Percentiles rank a stretch among this genome's conserved stretches.
phyloP scores from a whole-genome alignment of 2,113 vertebrate genomes.

The Cyrtonyx montezumae region DNA sequence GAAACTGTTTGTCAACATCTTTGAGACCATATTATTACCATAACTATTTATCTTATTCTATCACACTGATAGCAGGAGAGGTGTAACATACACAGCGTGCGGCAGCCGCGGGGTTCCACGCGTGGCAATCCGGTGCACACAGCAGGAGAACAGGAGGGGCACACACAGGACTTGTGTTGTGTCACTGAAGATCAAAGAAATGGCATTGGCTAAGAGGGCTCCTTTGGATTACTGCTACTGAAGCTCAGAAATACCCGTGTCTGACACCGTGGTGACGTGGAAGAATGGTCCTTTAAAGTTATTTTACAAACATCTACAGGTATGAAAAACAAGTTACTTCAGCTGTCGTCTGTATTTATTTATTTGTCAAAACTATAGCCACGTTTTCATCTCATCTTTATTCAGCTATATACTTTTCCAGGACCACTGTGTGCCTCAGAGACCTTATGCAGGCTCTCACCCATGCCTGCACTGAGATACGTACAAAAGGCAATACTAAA shows the following conservation, averaged over 20 bases:
- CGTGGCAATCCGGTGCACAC: fast-evolving
- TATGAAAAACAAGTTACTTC: background rate
- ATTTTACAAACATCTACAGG: constrained; percentile 8
- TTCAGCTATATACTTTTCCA: background rate
- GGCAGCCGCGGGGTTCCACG: background rate
- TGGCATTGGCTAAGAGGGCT: background rate
- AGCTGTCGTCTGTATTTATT: background rate
- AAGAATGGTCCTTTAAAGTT: background rate
- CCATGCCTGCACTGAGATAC: background rate
- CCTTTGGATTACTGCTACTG: background rate
- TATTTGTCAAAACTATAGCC: background rate
- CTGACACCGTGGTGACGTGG: constrained; percentile 27
- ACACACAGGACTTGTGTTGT: background rate
- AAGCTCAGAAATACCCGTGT: background rate
- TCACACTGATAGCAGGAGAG: no score
- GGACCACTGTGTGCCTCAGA: background rate
- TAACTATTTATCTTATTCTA: background rate
- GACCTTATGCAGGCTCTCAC: background rate
- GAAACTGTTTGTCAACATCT: background rate
- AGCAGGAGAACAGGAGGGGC: background rate
- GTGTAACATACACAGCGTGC: background rate
- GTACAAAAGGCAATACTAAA: background rate
- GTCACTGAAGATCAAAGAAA: background rate
- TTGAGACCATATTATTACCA: background rate
- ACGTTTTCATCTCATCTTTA: background rate